Evolutionary conservation across 2,113 vertebrate species (phyloP).

Genomic region (Silurus asotus): DNA sequence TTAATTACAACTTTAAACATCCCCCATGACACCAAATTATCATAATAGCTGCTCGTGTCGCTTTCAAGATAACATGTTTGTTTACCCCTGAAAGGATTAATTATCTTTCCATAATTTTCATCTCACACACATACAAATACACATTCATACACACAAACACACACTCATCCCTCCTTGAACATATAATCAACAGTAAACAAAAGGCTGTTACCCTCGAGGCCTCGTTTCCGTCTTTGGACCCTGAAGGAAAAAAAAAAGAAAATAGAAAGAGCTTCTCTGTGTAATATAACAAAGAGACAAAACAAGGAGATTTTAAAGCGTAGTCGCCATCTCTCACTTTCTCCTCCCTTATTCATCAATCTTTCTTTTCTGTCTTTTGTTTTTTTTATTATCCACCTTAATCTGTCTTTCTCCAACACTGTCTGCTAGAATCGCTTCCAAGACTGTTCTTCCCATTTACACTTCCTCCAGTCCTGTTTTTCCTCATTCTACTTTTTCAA

Average conservation of each 20-base stretch:
- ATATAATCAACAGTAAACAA: constrained; percentile 39
- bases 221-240: constrained; percentile 12
- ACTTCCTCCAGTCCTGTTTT: background rate
- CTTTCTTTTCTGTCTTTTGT: background rate
- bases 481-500: background rate
- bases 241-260: background rate
- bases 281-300: background rate
- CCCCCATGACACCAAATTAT: constrained; percentile 11
- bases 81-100: constrained; percentile 48
- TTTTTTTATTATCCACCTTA: background rate
- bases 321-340: background rate
- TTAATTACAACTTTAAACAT: constrained; percentile 41
- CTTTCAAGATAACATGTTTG: constrained; percentile 37
- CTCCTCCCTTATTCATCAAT: background rate
- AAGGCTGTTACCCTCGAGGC: constrained; percentile 18
- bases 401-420: background rate
- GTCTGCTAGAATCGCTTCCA: no score
- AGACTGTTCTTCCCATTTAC: background rate
- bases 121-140: background rate
- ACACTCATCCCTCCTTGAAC: constrained; percentile 11
- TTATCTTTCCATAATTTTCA: constrained; percentile 39
- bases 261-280: background rate
- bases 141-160: constrained; percentile 10
- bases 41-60: constrained; percentile 20
- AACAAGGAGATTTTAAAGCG: constrained; percentile 15